These are phyloP conservation scores for Panulirus ornatus DNA, from an alignment of 1,140 invertebrate genomes.

Conservation along the genomic window DNA sequence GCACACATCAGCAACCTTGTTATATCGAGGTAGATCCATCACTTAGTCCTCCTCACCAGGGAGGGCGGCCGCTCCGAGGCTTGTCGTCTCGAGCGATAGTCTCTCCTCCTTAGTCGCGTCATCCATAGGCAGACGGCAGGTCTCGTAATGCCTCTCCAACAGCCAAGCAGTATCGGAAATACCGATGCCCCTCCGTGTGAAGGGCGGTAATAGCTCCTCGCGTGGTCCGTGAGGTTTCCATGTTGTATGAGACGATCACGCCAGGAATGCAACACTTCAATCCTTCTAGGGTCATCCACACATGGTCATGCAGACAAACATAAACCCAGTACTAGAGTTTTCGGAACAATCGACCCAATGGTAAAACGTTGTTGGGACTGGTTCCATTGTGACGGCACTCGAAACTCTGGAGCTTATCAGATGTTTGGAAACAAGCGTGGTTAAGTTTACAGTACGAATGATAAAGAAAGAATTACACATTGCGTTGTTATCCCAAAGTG, in stretches of 20 bases:
- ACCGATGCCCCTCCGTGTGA: neutral
- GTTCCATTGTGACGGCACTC: no score
- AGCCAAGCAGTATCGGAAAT: neutral
- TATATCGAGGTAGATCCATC: neutral
- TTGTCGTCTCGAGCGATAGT: no score
- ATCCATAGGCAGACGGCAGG: neutral
- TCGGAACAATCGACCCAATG: no score
- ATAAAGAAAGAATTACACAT: no score
- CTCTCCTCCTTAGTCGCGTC: neutral
- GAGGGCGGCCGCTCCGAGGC: neutral
- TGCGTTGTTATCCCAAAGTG: no score
- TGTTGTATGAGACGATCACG: neutral
- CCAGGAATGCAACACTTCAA: neutral
- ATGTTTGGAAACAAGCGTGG: no score
- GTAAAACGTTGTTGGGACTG: no score
- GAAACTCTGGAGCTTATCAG: no score
- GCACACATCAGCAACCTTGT: neutral
- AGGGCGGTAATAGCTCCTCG: slow-evolving; percentile 8
- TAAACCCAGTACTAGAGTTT: neutral
- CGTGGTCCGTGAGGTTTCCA: slow-evolving; percentile 1
- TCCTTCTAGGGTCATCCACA: neutral
- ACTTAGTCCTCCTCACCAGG: neutral
- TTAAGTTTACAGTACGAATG: no score
- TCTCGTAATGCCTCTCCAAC: neutral
- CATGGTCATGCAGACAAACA: neutral